Evolutionary conservation across 2,888 invertebrate genomes (phyloP).

Genomic region (Nezara viridula): DNA sequence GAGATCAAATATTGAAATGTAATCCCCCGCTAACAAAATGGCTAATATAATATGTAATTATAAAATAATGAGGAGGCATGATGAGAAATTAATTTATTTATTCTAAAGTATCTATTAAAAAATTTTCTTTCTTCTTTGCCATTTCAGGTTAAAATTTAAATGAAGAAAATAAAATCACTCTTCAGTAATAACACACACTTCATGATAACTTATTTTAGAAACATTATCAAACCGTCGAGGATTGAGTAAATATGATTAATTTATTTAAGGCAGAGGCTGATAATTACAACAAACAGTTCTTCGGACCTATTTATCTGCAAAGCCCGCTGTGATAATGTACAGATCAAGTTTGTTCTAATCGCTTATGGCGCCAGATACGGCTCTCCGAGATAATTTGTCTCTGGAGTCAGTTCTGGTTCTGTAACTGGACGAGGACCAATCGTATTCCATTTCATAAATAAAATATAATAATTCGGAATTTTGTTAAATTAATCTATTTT

Average conservation of each 20-base stretch:
- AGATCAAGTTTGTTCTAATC: slow-evolving; percentile 9
- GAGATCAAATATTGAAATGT: too few species aligned
- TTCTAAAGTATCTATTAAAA: too few species aligned
- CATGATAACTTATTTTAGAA: not conserved
- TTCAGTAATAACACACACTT: not conserved
- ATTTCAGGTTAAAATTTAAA: too few species aligned
- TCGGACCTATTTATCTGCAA: not conserved
- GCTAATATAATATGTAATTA: too few species aligned
- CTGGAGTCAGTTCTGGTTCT: not conserved
- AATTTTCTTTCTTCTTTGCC: too few species aligned
- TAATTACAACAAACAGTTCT: not conserved
- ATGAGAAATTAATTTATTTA: too few species aligned
- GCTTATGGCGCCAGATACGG: not conserved
- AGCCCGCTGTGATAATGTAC: not conserved
- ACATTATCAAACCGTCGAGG: not conserved
- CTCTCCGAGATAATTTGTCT: not conserved
- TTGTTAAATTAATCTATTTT: too few species aligned
- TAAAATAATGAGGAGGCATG: too few species aligned
- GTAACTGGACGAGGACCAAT: not conserved
- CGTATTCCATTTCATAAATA: not conserved
- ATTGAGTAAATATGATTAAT: not conserved
- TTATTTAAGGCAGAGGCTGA: not conserved
- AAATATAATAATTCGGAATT: not conserved
- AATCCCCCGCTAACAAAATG: too few species aligned
- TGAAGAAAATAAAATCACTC: not conserved